Evolutionary conservation across 1,140 invertebrate species (phyloP).

Genomic region (Mactra quadrangularis): DNA sequence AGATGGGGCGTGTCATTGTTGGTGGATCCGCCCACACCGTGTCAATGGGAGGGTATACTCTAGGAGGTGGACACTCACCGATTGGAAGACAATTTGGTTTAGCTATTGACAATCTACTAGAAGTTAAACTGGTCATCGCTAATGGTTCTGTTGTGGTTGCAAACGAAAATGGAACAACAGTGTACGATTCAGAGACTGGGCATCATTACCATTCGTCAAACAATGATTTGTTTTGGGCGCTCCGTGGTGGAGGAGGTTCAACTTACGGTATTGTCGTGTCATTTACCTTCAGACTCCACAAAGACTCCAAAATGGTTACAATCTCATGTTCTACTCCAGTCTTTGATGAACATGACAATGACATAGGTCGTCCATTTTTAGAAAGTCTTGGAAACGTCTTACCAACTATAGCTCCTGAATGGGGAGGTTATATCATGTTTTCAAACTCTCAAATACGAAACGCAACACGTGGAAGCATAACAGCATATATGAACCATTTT

Average conservation of each 20-base stretch:
- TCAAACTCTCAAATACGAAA: background rate
- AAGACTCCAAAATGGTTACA: conserved; percentile 35
- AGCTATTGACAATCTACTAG: conserved; percentile 72
- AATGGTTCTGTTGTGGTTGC: conserved; percentile 41
- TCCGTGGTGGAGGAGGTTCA: conserved; percentile 73
- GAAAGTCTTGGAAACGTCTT: conserved; percentile 19
- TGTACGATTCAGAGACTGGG: conserved; percentile 9
- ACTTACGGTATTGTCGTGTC: conserved; percentile 68
- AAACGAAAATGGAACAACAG: conserved; percentile 7
- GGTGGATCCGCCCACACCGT: conserved; percentile 70
- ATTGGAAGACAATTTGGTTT: conserved; percentile 66
- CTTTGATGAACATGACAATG: background rate
- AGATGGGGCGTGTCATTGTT: conserved; percentile 58
- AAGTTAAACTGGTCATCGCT: conserved; percentile 66
- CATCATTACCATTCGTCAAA: background rate
- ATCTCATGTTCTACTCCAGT: conserved; percentile 5
- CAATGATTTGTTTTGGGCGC: conserved; percentile 71
- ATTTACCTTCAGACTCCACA: conserved; percentile 67
- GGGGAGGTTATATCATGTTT: conserved; percentile 55
- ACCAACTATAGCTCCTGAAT: conserved; percentile 35
- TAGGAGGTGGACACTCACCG: conserved; percentile 74
- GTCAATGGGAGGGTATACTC: conserved; percentile 69
- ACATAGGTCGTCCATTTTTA: conserved; percentile 2
- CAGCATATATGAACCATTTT: conserved; percentile 48
- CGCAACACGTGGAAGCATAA: background rate